Evolutionary conservation across 2,113 vertebrate genomes (phyloP).

Genomic region (Eulacestoma nigropectus): DNA sequence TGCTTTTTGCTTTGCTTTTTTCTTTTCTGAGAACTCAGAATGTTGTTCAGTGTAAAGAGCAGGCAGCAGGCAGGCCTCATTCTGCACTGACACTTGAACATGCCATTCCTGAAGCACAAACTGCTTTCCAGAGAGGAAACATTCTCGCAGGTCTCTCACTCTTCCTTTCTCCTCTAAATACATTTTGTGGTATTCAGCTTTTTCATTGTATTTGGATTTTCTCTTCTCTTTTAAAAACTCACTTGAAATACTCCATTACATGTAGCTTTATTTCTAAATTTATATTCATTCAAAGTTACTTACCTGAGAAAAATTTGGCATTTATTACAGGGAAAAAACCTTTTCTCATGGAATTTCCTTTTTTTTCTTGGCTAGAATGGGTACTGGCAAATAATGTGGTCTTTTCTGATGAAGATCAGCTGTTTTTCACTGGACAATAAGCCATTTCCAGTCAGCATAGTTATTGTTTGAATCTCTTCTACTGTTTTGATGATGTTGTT

Average conservation of each 20-base stretch:
- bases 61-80: background rate
- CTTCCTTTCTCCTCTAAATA: background rate
- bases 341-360: conserved; percentile 2
- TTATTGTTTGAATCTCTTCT: conserved; percentile 50
- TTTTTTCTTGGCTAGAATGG: background rate
- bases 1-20: background rate
- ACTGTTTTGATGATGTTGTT: conserved; percentile 37
- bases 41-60: background rate
- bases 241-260: background rate
- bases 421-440: conserved; percentile 31
- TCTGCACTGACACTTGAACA: background rate
- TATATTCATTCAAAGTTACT: background rate
- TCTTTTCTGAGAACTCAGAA: background rate
- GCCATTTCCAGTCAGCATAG: conserved; percentile 14
- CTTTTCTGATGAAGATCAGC: conserved; percentile 23
- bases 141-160: background rate
- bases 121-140: background rate
- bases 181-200: background rate
- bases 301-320: background rate
- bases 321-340: background rate
- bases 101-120: background rate
- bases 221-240: background rate
- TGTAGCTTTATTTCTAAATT: background rate
- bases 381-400: background rate
- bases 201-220: background rate